Percentiles rank a stretch among this genome's conserved stretches.
Evolutionary conservation across 1,140 invertebrate genomes (phyloP).

Genomic region (Carcinoscorpius rotundicauda): DNA sequence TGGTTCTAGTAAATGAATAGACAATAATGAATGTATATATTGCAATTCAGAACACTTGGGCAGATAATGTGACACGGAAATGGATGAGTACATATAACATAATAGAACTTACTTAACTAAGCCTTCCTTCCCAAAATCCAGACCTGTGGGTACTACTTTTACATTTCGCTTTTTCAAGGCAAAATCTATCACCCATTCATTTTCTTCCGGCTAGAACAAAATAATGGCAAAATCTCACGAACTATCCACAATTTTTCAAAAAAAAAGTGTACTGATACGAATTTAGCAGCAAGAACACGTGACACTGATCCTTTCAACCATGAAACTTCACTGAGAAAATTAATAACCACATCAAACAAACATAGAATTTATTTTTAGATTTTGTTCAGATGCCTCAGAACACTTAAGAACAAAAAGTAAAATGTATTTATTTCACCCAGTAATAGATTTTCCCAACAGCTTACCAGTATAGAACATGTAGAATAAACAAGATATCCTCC

Average conservation of each 20-base stretch:
- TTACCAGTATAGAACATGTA: conserved; percentile 88
- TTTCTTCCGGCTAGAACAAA: conserved; percentile 71
- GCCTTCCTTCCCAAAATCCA: conserved; percentile 92
- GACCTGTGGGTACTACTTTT: conserved; percentile 80
- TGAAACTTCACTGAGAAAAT: too few species aligned
- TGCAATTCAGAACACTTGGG: background rate
- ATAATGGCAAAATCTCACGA: background rate
- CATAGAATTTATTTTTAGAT: too few species aligned
- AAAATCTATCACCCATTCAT: conserved; percentile 95
- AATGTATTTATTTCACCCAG: background rate
- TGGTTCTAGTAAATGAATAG: conserved; percentile 1
- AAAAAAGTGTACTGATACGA: too few species aligned
- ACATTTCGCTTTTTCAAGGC: conserved; percentile 84
- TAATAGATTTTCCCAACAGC: conserved; percentile 15
- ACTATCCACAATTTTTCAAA: too few species aligned
- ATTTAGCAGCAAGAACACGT: too few species aligned
- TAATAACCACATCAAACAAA: too few species aligned
- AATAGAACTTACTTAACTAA: conserved; percentile 56
- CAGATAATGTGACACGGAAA: background rate
- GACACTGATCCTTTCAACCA: too few species aligned
- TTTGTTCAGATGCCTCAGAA: too few species aligned
- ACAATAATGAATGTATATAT: background rate
- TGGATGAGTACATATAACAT: background rate
- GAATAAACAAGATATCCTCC: conserved; percentile 97
- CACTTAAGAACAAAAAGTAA: background rate